Evolutionary conservation across 2,113 vertebrate genomes (phyloP).

Genomic region (Hyperopisus bebe): DNA sequence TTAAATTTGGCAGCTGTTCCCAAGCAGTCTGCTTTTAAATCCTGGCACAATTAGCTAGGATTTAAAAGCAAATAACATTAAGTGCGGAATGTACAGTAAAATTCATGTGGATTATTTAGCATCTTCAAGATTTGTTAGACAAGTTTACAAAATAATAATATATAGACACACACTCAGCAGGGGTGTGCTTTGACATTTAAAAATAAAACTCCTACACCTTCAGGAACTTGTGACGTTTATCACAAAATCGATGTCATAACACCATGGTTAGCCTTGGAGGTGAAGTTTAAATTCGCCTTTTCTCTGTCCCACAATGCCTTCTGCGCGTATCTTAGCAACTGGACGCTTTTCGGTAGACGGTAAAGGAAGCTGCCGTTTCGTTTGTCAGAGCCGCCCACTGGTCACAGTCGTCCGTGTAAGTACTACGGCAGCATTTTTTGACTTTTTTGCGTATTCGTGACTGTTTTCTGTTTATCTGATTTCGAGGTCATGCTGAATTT

Average conservation of each 20-base stretch:
- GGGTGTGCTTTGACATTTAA: not conserved
- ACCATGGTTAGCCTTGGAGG: not conserved
- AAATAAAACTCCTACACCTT: not conserved
- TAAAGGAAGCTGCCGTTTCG: not conserved
- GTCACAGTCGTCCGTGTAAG: not conserved
- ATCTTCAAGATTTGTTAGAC: not conserved
- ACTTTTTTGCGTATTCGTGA: not conserved
- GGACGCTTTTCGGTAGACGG: conserved; percentile 23
- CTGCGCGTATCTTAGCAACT: conserved; percentile 51
- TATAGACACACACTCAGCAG: not conserved
- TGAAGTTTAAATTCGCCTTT: not conserved
- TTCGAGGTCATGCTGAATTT: not conserved
- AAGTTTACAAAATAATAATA: not conserved
- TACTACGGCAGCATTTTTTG: not conserved
- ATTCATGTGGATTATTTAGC: not conserved
- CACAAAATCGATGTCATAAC: not conserved
- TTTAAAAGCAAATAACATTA: not conserved
- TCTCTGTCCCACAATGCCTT: conserved; percentile 1
- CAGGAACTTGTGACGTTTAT: not conserved
- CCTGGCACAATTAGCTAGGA: not conserved
- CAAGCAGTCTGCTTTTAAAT: not conserved
- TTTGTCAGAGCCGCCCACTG: not conserved
- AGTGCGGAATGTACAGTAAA: not conserved
- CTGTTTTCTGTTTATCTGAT: not conserved
- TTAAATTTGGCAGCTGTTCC: not conserved